Evolutionary conservation across 2,797 vertebrate species (phyloP).

Genomic region (Psittacula derbiana): DNA sequence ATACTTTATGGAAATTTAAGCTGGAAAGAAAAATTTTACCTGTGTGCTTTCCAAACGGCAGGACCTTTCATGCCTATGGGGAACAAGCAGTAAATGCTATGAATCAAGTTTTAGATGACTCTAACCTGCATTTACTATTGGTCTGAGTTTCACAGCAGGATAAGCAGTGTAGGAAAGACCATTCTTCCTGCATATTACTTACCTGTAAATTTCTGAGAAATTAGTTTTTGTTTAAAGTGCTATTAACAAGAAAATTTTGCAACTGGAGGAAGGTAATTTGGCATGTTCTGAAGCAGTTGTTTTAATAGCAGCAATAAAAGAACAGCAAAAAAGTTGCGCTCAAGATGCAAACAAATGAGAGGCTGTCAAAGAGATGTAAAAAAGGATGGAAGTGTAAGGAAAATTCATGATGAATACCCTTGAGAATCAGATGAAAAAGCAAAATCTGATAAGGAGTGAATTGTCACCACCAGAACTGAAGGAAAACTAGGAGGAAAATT

Average conservation of each 20-base stretch:
- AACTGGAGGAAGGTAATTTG: background rate
- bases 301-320: background rate
- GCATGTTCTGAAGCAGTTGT: background rate
- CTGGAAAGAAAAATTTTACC: background rate
- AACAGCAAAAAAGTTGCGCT: background rate
- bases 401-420: background rate
- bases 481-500: background rate
- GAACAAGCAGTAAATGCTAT: background rate
- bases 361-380: background rate
- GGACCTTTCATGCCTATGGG: background rate
- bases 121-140: background rate
- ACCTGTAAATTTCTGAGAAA: background rate
- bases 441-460: background rate
- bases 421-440: background rate
- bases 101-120: background rate
- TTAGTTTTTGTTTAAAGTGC: background rate
- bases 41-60: background rate
- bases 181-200: background rate
- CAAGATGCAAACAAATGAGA: background rate
- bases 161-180: background rate
- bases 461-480: background rate
- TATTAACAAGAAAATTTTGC: background rate
- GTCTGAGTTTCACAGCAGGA: background rate
- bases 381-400: background rate
- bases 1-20: background rate